Evolutionary conservation across 1,140 invertebrate species (phyloP).

Genomic region (Drosophila saltans): DNA sequence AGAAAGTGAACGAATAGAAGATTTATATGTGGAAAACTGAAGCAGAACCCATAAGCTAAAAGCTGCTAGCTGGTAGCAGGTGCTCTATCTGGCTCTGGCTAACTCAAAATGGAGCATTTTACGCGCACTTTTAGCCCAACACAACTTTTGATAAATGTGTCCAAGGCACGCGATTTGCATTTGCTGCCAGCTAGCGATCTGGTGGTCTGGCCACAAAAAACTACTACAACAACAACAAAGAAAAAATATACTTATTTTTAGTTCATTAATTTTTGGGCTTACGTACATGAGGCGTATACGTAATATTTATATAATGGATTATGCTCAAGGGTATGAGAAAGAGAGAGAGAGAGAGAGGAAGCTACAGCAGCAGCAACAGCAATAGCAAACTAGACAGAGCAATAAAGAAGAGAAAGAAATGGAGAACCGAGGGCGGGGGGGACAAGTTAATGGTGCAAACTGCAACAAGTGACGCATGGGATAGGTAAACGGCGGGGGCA

Average conservation of each 20-base stretch:
- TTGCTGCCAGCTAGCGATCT: constrained; percentile 12
- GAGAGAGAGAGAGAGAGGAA: too few relatives aligned
- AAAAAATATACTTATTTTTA: constrained; percentile 6
- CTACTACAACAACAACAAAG: not conserved
- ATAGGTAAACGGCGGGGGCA: constrained; percentile 28
- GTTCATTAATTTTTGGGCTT: constrained; percentile 57
- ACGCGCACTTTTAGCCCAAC: constrained; percentile 58
- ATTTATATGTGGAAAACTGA: constrained; percentile 15
- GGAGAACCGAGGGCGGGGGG: too few relatives aligned
- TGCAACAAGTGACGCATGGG: constrained; percentile 61
- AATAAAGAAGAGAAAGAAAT: not conserved
- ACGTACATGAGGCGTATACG: constrained; percentile 59
- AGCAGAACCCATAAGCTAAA: constrained; percentile 57
- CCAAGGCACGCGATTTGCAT: constrained; percentile 53
- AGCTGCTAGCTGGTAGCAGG: constrained; percentile 6
- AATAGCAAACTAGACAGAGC: not conserved
- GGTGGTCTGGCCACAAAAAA: not conserved
- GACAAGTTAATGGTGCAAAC: constrained; percentile 60
- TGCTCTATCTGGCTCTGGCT: constrained; percentile 37
- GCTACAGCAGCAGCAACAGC: not conserved
- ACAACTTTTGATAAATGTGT: constrained; percentile 64
- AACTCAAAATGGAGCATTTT: constrained; percentile 46
- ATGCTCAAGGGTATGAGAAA: constrained; percentile 42
- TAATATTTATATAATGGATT: constrained; percentile 66
- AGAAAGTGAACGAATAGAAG: constrained; percentile 19